Evolutionary conservation across 2,888 invertebrate species (phyloP).

Genomic region (Mechanitis mazaeus): DNA sequence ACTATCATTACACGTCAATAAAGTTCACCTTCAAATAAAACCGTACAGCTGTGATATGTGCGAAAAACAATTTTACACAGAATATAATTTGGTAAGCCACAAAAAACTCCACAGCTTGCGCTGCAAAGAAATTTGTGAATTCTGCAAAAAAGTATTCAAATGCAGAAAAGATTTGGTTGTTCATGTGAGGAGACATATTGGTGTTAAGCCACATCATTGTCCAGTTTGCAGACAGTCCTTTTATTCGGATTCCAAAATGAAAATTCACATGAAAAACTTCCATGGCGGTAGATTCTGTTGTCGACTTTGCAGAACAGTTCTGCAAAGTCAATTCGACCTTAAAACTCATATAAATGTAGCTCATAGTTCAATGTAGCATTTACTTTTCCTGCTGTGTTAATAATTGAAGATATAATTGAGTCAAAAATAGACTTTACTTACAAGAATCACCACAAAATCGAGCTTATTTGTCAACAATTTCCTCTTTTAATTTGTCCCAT

Average conservation of each 20-base stretch:
- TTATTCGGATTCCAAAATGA: conserved; percentile 47
- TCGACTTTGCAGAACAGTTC: conserved; percentile 52
- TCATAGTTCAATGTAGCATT: conserved; percentile 49
- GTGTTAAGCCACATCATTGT: conserved; percentile 54
- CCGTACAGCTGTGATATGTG: conserved; percentile 68
- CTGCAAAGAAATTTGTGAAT: conserved; percentile 51
- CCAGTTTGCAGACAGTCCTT: conserved; percentile 52
- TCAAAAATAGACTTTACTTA: too few species aligned
- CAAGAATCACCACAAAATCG: too few species aligned
- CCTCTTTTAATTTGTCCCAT: too few species aligned
- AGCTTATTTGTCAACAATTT: too few species aligned
- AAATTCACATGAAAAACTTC: conserved; percentile 47
- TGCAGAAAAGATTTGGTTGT: conserved; percentile 55
- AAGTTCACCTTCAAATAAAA: conserved; percentile 64
- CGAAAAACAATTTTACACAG: conserved; percentile 59
- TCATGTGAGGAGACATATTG: conserved; percentile 63
- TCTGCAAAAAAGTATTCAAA: conserved; percentile 54
- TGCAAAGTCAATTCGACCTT: conserved; percentile 46
- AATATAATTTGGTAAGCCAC: conserved; percentile 53
- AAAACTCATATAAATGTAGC: conserved; percentile 48
- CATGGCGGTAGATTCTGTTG: conserved; percentile 62
- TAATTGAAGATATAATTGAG: not conserved
- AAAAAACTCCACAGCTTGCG: conserved; percentile 51
- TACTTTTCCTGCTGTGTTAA: conserved; percentile 2
- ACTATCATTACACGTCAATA: conserved; percentile 63